phyloP scores from a whole-genome alignment of 30 jellyfish, hydroid and myxozoan species.

The Phacellophora camtschatica region DNA sequence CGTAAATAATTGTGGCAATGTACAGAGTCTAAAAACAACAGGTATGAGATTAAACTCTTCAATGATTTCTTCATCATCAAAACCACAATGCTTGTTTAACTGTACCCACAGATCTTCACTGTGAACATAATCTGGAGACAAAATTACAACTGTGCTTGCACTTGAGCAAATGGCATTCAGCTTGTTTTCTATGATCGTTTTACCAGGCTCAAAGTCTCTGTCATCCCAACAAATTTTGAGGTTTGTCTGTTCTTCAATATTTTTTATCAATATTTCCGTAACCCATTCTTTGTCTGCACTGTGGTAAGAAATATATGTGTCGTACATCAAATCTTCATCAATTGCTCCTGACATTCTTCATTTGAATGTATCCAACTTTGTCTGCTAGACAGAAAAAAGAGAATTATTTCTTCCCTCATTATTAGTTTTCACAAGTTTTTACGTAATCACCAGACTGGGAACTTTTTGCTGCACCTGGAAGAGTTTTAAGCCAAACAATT shows the following conservation, averaged over 20 bases:
- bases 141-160: slow-evolving; percentile 18
- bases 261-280: slow-evolving; percentile 7
- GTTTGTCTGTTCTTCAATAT: slow-evolving; percentile 33
- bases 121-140: slow-evolving; percentile 25
- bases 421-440: no score
- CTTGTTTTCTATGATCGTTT: slow-evolving; percentile 37
- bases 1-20: slow-evolving; percentile 15
- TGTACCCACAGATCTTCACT: slow-evolving; percentile 35
- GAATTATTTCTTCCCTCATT: no score
- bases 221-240: slow-evolving; percentile 66
- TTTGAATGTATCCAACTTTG: no score
- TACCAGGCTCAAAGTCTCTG: slow-evolving; percentile 66
- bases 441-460: no score
- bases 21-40: slow-evolving; percentile 11
- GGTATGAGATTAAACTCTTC: slow-evolving; percentile 41
- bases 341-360: slow-evolving; percentile 17
- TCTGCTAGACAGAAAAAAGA: no score
- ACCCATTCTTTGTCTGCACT: slow-evolving; percentile 53
- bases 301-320: slow-evolving; percentile 47
- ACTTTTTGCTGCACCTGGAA: no score
- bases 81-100: slow-evolving; percentile 10
- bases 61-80: slow-evolving; percentile 6
- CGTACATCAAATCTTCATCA: slow-evolving; percentile 3
- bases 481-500: no score
- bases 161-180: slow-evolving; percentile 48